Evolutionary conservation across 30 jellyfish, hydroid and myxozoan genomes (phyloP), one percentile per base, ranked within the genome.

Genomic region (Pelagia noctiluca): DNA sequence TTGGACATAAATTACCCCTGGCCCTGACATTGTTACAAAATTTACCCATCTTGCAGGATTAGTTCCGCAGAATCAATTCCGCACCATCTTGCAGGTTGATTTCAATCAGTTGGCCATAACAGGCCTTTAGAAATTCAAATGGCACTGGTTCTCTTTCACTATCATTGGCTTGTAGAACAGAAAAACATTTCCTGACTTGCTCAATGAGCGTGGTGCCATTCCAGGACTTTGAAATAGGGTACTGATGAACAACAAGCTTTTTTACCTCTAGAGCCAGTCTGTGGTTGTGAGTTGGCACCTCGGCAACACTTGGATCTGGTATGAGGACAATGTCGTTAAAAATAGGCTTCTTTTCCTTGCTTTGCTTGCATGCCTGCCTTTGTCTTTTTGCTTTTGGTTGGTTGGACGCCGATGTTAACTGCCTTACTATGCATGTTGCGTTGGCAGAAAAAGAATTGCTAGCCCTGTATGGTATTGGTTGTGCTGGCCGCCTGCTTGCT

Each of bases 1-100:
- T 5, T 32, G 71, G 10, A 54, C 71, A 54, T 54, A 54, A 5
- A 54, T 21, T 5, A 32, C 71, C 25, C 71, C 71, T 54, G n/a
- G 71, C 71, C 11, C 71, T 54, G 71, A 28, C 71, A 54, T 54
- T 54, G 32, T 54, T 21, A 54, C 10, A 16, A 54, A 54, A 4
- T 16, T 54, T 21, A 16, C 71, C 71, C 71, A 28, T n/a, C n/a
- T n/a, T n/a, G n/a, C n/a, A n/a, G n/a, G n/a, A n/a, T n/a, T n/a
- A n/a, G n/a, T n/a, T n/a, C n/a, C n/a, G n/a, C n/a, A n/a, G n/a
- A 5, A 32, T 54, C 71, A 54, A 54, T 21, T 54, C 71, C 25
- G 71, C 71, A 5, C 71, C 71, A 54, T 54, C 71, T 54, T 54
- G 71, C 25, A 54, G 71, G 25, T 54, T 54, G 11, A 54, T 54